Percentiles rank a stretch among this genome's conserved stretches.
These are phyloP conservation scores for Tursiops truncatus DNA, from an alignment of 2,113 vertebrate genomes.

Conservation along the genomic window DNA sequence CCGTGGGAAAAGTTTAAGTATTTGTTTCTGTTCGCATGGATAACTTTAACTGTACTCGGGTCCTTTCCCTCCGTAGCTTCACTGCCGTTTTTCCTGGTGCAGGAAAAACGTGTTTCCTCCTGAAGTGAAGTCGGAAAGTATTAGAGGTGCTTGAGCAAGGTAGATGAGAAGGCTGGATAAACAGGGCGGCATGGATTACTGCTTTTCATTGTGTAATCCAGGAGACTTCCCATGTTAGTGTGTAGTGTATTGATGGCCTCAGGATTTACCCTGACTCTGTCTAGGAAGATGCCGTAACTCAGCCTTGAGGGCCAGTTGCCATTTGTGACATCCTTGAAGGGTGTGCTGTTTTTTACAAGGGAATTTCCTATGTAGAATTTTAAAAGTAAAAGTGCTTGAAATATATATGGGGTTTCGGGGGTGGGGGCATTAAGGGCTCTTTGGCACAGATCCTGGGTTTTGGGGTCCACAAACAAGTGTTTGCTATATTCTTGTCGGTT, in stretches of 20 bases:
- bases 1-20: background rate
- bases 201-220: background rate
- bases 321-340: background rate
- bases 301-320: rapidly evolving
- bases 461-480: background rate
- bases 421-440: rapidly evolving
- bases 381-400: background rate
- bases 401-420: background rate
- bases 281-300: rapidly evolving
- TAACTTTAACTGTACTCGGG: too few relatives aligned
- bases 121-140: rapidly evolving
- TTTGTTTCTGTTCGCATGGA: background rate
- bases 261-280: background rate
- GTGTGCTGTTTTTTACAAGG: background rate
- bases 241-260: rapidly evolving
- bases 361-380: background rate
- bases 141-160: rapidly evolving
- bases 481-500: background rate
- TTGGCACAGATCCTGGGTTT: background rate
- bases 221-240: background rate
- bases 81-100: rapidly evolving
- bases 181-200: rapidly evolving
- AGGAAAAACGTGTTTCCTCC: too few relatives aligned
- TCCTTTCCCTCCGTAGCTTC: rapidly evolving
- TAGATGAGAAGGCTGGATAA: background rate